These are phyloP conservation scores for Scatophagus argus DNA, from an alignment of 2,113 vertebrate species.

Conservation along the genomic window DNA sequence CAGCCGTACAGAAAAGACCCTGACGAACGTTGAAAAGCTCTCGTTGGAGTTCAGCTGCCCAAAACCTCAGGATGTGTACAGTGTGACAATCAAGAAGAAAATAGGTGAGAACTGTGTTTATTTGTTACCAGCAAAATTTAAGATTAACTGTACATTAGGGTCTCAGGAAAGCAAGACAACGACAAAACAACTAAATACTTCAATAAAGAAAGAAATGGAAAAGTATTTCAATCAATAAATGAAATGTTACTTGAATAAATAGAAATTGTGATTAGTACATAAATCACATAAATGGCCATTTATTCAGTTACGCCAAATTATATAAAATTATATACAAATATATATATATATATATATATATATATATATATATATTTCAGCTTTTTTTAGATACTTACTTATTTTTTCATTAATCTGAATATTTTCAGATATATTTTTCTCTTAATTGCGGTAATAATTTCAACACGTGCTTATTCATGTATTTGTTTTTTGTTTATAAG, in stretches of 20 bases:
- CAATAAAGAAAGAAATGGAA: neutral
- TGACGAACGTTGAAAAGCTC: constrained; percentile 24
- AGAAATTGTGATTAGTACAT: too few relatives aligned
- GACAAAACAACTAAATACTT: neutral
- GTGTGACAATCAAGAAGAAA: constrained; percentile 78
- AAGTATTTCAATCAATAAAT: neutral
- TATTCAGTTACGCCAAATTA: too few relatives aligned
- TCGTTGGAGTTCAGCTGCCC: constrained; percentile 77
- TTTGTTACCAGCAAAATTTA: neutral
- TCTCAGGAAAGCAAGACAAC: too few relatives aligned
- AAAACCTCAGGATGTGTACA: constrained; percentile 77
- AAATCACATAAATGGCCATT: too few relatives aligned
- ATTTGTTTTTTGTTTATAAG: neutral
- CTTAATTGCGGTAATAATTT: neutral
- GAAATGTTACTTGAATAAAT: neutral
- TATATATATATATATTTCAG: neutral
- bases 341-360: neutral
- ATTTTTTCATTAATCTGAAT: too few relatives aligned
- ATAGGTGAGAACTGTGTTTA: constrained; percentile 81
- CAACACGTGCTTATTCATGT: neutral
- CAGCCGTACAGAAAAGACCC: neutral
- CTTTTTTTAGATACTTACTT: neutral
- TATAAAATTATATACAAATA: too few relatives aligned
- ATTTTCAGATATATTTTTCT: neutral
- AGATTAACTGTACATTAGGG: neutral